These are phyloP conservation scores for Gerris lacustris DNA, from an alignment of 2,888 invertebrate genomes.

Conservation along the genomic window DNA sequence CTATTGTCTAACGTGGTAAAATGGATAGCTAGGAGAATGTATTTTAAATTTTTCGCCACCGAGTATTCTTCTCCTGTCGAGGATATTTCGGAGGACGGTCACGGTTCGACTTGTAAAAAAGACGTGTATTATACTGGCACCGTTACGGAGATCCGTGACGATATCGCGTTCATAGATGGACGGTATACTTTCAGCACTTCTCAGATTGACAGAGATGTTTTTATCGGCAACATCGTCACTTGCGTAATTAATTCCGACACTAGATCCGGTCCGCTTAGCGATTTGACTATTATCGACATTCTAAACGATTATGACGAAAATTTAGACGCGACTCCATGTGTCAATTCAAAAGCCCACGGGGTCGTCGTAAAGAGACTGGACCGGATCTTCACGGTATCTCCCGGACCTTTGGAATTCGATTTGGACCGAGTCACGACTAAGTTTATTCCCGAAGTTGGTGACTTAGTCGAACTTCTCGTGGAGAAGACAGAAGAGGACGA, in stretches of 20 bases:
- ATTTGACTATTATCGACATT: not conserved
- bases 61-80: not conserved
- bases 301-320: not conserved
- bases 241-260: not conserved
- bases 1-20: not conserved
- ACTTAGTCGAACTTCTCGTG: not conserved
- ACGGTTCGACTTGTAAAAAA: not conserved
- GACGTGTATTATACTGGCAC: slow-evolving; percentile 7
- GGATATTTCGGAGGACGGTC: not conserved
- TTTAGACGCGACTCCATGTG: not conserved
- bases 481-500: not conserved
- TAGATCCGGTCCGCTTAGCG: not conserved
- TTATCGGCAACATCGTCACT: not conserved
- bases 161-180: not conserved
- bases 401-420: slow-evolving; percentile 4
- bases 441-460: slow-evolving; percentile 8
- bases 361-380: not conserved
- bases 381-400: slow-evolving; percentile 1
- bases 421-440: not conserved
- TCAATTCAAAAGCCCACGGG: not conserved
- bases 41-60: not conserved
- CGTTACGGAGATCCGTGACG: not conserved
- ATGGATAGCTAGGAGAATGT: not conserved
- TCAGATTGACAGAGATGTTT: not conserved
- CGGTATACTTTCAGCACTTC: not conserved